Conservation (phyloP, 2,888 invertebrate genomes). For the Acanthococcus lagerstroemiae region DNA sequence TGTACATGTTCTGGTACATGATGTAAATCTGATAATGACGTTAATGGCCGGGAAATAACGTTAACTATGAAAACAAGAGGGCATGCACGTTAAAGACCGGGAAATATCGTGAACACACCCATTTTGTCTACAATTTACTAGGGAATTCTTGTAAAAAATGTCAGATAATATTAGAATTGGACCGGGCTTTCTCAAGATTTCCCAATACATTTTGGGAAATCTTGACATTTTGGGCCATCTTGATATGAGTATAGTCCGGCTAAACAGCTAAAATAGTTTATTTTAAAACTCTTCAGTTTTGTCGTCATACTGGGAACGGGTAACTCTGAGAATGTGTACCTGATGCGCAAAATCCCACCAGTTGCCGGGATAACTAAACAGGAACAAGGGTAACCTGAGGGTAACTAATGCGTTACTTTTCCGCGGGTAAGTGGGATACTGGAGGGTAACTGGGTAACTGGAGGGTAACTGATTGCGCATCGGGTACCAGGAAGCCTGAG, state of each 20-base stretch:
- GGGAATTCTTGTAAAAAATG: background rate
- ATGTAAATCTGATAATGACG: background rate
- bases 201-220: background rate
- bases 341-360: too few species aligned
- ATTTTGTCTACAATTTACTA: background rate
- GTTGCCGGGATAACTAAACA: too few species aligned
- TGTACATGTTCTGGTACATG: background rate
- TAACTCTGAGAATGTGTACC: too few species aligned
- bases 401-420: too few species aligned
- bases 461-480: too few species aligned
- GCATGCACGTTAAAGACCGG: background rate
- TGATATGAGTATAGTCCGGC: background rate
- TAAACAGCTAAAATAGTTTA: too few species aligned
- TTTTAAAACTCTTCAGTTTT: too few species aligned
- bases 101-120: background rate
- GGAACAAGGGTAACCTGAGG: too few species aligned
- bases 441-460: too few species aligned
- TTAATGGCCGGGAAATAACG: conserved; percentile 3
- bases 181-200: background rate
- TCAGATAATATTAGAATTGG: background rate
- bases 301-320: too few species aligned
- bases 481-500: too few species aligned
- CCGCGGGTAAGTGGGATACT: too few species aligned
- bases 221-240: background rate
- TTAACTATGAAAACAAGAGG: background rate